These are phyloP conservation scores for Temnothorax ravouxi DNA, from an alignment of 2,888 invertebrate species.

Conservation along the genomic window DNA sequence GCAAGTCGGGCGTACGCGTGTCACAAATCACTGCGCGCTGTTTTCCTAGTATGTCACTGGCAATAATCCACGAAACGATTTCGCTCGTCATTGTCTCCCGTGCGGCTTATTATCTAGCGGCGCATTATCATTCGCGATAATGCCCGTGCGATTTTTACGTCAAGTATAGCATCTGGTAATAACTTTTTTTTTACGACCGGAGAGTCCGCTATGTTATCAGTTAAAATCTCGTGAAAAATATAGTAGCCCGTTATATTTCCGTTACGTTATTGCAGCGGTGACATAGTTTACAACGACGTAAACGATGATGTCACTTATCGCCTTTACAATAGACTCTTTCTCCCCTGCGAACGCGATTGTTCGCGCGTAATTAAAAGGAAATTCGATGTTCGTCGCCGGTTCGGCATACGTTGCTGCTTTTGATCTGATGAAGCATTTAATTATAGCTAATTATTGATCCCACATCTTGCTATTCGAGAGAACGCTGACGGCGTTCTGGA, in stretches of 20 bases:
- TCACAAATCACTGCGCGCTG: constrained; percentile 18
- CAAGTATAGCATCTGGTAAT: neutral
- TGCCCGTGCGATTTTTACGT: constrained; percentile 22
- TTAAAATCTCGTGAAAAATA: constrained; percentile 3
- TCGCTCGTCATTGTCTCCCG: constrained; percentile 56
- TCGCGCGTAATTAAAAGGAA: neutral
- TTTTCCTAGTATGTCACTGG: constrained; percentile 53
- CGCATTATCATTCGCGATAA: constrained; percentile 47
- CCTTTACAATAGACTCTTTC: neutral
- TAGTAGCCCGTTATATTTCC: neutral
- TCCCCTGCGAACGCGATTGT: neutral
- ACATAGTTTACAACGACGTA: constrained; percentile 3
- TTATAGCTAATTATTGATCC: constrained; percentile 10
- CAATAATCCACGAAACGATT: constrained; percentile 48
- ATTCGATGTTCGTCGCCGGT: neutral
- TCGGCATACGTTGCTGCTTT: neutral
- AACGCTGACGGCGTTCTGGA: neutral
- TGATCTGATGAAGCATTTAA: neutral
- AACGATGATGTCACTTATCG: neutral
- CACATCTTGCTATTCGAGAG: neutral
- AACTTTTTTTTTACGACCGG: constrained; percentile 16
- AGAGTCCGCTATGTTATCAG: constrained; percentile 19
- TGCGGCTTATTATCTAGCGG: constrained; percentile 32
- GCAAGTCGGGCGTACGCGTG: constrained; percentile 22
- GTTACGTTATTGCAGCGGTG: neutral